These are phyloP conservation scores for Ganaspis sp. DNA, from an alignment of 1,140 invertebrate species.

Conservation along the genomic window DNA sequence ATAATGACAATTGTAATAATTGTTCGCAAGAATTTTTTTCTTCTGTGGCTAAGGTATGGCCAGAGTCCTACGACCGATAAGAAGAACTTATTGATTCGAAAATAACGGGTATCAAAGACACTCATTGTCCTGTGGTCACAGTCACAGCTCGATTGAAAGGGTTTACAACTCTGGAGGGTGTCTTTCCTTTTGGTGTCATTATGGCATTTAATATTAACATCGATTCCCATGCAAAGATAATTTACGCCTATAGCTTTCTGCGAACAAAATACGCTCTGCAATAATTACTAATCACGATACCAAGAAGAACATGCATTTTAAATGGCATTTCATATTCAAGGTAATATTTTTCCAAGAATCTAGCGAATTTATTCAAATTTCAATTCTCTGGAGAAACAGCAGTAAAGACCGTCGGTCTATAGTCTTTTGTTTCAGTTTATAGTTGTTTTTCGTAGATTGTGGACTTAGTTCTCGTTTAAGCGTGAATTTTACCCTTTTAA, in stretches of 20 bases:
- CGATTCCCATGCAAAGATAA: background rate
- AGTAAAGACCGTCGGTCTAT: too few species aligned
- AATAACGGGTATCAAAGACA: conserved; percentile 3
- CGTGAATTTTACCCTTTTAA: too few species aligned
- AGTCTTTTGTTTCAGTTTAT: too few species aligned
- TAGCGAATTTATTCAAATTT: too few species aligned
- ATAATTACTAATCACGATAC: too few species aligned
- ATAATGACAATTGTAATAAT: background rate
- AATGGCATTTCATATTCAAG: too few species aligned
- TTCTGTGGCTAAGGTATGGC: background rate
- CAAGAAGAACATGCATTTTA: too few species aligned
- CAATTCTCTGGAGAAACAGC: too few species aligned
- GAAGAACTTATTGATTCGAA: conserved; percentile 19
- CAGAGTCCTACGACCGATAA: background rate
- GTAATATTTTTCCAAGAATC: too few species aligned
- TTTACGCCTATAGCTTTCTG: background rate
- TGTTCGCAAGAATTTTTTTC: background rate
- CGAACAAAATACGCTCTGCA: background rate
- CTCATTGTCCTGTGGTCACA: background rate
- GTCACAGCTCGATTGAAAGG: background rate
- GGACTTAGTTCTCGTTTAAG: too few species aligned
- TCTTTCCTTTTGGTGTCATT: background rate
- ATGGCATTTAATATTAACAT: conserved; percentile 5
- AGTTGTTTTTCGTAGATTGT: too few species aligned
- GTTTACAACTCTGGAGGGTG: background rate